Evolutionary conservation across 2,113 vertebrate genomes (phyloP).

Genomic region (Eulemur macaco): DNA sequence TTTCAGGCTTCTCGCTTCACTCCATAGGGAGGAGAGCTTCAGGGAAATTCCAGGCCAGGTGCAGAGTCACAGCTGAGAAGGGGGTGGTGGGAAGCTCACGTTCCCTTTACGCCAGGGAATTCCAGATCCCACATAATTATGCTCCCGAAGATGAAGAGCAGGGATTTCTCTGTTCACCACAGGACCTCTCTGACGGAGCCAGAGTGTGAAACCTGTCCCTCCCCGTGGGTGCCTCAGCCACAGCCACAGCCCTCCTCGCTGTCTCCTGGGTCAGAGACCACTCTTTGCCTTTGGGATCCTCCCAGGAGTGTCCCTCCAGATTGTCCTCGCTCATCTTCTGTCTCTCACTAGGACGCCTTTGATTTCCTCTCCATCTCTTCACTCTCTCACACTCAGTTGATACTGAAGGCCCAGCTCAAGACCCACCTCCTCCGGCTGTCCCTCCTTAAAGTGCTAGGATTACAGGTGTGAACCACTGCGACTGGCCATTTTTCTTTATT

Average conservation of each 20-base stretch:
- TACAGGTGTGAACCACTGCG: too few species aligned
- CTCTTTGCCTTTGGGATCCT: neutral
- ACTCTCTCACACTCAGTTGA: neutral
- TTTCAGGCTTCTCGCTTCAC: conserved; percentile 41
- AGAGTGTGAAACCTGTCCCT: neutral
- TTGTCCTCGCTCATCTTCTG: neutral
- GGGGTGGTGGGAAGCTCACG: neutral
- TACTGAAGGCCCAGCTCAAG: neutral
- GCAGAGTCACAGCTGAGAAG: neutral
- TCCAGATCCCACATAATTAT: neutral
- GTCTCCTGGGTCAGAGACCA: neutral
- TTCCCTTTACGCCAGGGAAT: neutral
- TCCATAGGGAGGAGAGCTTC: conserved; percentile 6
- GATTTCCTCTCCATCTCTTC: neutral
- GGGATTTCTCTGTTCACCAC: neutral
- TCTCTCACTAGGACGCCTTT: neutral
- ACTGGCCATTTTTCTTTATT: neutral
- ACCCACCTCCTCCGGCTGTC: neutral
- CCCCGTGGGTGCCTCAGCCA: rapidly evolving
- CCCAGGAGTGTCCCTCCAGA: too few species aligned
- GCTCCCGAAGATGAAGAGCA: rapidly evolving
- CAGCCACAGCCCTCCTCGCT: neutral
- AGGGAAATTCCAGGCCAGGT: conserved; percentile 24
- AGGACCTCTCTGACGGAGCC: neutral
- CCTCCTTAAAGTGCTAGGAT: neutral